Evolutionary conservation across 92 coral and sea anemone species (phyloP).

Genomic region (Hydrozoanthus gracilis): DNA sequence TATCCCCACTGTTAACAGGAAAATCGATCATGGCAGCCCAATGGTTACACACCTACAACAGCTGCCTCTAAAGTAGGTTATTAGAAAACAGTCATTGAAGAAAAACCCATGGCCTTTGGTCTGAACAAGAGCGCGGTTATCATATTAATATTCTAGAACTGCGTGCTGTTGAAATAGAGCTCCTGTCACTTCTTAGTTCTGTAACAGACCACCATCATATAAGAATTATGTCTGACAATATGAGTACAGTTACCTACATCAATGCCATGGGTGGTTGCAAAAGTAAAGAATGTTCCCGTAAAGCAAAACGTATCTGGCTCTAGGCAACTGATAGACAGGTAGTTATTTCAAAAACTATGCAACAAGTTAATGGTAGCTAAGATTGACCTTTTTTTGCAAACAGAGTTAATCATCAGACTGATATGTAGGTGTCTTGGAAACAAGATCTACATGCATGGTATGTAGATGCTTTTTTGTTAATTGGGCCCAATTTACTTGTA

Average conservation of each 20-base stretch:
- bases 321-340: conserved; percentile 31
- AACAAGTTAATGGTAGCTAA: not conserved
- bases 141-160: conserved; percentile 54
- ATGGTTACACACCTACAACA: conserved; percentile 24
- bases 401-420: conserved; percentile 41
- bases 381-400: conserved; percentile 60
- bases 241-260: too few species aligned
- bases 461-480: conserved; percentile 50
- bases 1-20: too few species aligned
- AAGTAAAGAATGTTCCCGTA: conserved; percentile 16
- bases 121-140: conserved; percentile 25
- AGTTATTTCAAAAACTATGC: conserved; percentile 20
- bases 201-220: too few species aligned
- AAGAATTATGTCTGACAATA: too few species aligned
- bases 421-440: too few species aligned
- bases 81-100: conserved; percentile 39
- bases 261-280: too few species aligned
- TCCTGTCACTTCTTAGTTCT: too few species aligned
- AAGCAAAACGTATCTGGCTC: conserved; percentile 43
- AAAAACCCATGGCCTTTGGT: conserved; percentile 59
- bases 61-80: conserved; percentile 55
- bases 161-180: too few species aligned
- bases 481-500: conserved; percentile 38
- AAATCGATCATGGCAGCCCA: conserved; percentile 56
- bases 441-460: conserved; percentile 35